These are phyloP conservation scores for Platycheirus albimanus DNA, from an alignment of 2,888 invertebrate species.

Conservation along the genomic window DNA sequence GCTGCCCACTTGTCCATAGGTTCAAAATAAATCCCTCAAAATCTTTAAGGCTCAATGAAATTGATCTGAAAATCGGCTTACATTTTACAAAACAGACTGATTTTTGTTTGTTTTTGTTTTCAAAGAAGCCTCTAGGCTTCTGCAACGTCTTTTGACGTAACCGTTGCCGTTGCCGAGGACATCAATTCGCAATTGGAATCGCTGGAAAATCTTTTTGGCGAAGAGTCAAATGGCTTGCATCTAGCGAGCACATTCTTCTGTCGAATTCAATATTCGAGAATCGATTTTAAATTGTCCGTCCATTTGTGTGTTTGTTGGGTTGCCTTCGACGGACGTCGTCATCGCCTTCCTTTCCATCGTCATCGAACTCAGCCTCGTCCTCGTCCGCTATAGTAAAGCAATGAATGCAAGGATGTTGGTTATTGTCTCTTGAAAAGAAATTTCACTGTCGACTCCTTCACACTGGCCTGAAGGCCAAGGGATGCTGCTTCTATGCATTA, in stretches of 20 bases:
- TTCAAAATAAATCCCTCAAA: constrained; percentile 49
- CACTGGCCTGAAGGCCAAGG: constrained; percentile 25
- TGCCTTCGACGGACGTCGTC: background rate
- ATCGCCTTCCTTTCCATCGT: background rate
- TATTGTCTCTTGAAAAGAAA: constrained; percentile 63
- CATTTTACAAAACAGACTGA: constrained; percentile 36
- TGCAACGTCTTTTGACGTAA: background rate
- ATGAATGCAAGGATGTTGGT: constrained; percentile 63
- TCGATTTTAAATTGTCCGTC: constrained; percentile 68
- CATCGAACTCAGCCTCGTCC: background rate
- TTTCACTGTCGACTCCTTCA: constrained; percentile 50
- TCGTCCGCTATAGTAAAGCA: constrained; percentile 33
- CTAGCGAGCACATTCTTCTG: constrained; percentile 44
- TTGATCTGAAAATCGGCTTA: constrained; percentile 59
- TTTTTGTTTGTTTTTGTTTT: constrained; percentile 10
- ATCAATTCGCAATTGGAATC: constrained; percentile 60
- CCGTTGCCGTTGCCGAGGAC: background rate
- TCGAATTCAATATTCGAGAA: constrained; percentile 69
- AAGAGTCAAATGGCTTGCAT: constrained; percentile 60
- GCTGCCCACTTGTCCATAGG: background rate
- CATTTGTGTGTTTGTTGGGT: constrained; percentile 36
- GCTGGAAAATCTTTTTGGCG: constrained; percentile 51
- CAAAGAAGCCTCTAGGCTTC: background rate
- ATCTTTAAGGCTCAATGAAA: constrained; percentile 56
- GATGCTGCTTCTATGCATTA: constrained; percentile 40